phyloP scores from a whole-genome alignment of 2,888 invertebrate genomes.

The Agonopterix arenella region DNA sequence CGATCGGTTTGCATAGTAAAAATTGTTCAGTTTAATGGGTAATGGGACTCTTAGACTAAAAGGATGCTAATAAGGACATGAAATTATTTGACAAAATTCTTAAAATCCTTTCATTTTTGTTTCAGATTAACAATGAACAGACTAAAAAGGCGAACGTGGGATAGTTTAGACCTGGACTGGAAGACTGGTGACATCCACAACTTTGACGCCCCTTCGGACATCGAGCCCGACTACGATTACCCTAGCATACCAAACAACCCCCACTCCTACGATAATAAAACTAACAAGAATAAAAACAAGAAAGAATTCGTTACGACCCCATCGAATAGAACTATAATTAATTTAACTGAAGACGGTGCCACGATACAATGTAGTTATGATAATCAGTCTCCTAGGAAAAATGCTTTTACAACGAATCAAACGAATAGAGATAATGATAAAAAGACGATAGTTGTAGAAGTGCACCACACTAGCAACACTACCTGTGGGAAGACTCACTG shows the following conservation, averaged over 20 bases:
- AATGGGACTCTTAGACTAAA: no score
- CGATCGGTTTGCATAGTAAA: no score
- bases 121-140: conserved; percentile 61
- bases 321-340: conserved; percentile 84
- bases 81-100: no score
- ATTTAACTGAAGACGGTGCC: conserved; percentile 83
- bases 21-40: no score
- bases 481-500: conserved; percentile 49
- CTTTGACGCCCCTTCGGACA: conserved; percentile 68
- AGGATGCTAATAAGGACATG: no score
- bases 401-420: conserved; percentile 43
- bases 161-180: conserved; percentile 77
- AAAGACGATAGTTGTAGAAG: conserved; percentile 86
- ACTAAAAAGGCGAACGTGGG: conserved; percentile 76
- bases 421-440: conserved; percentile 56
- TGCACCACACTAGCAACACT: conserved; percentile 73
- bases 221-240: conserved; percentile 65
- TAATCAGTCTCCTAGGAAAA: conserved; percentile 59
- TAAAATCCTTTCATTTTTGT: conserved; percentile 10
- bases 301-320: conserved; percentile 54
- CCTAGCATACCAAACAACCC: conserved; percentile 71
- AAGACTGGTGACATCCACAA: conserved; percentile 67
- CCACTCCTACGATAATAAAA: conserved; percentile 61
- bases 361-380: conserved; percentile 81
- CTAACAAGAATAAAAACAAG: conserved; percentile 41